Base-by-base conservation (phyloP, 2,888 invertebrate species). In the Beris chalybata region DNA sequence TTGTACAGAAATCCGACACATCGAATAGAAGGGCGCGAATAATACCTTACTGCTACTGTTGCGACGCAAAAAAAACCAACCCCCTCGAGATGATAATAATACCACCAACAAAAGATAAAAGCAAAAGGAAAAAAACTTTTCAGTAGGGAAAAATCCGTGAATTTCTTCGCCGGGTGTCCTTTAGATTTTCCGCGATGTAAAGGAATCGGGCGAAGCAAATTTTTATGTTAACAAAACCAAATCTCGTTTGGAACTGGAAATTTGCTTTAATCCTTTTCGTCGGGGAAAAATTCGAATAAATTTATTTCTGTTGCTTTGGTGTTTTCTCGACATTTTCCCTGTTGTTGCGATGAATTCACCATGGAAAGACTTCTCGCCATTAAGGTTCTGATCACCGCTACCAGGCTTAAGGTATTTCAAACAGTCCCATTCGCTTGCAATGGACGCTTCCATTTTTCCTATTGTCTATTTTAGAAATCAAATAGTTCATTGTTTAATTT, bases 151-250 rank as follows among this genome's bases (percentile, higher is more conserved):
- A 48, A 48, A 59, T 59, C 59, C 48, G 59, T 31, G 22, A 59
- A 59, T 13, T 59, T 59, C 50, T 50, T 31, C 50, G 31, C 31
- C 29, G 22, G 22, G 15, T 15, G 13, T 59, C 59, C 7, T 32
- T 30, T 11, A 32, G 45, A 29, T 15, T 50, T 6, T 50, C 13
- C 48, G 12, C 7, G 13, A 50, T 30, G 50, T 59, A 31, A 48
- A 50, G 6, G 31, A 59, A 59, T 48, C 50, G 48, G 31, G 50
- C 38, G 59, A 50, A 59, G 22, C 22, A 30, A 59, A 59, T 32
- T 59, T 59, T 59, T 47, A 15, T 59, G 50, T 59, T 59, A 48
- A 31, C 59, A 44, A 59, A 59, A 59, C 50, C 48, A 50, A 59
- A 32, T 48, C 22, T 22, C 22, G 22, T 22, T 22, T 22, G 22